Evolutionary conservation across 2,888 invertebrate species (phyloP), one percentile per base, ranked within the genome.

Genomic region (Dicranocentrus wangi): DNA sequence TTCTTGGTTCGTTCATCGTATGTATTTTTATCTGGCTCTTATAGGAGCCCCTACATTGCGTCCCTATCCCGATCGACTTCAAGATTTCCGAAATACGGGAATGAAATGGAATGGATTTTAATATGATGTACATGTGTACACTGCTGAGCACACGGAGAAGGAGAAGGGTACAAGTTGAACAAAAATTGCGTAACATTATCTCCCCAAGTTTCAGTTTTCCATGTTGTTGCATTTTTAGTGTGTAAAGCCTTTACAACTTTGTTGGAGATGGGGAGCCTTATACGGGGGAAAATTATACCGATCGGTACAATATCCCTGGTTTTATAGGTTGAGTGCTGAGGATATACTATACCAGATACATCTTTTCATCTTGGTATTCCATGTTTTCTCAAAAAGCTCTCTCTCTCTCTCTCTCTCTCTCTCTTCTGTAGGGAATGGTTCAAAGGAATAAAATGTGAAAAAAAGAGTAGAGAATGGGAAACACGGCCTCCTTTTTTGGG

Each of bases 401-500:
- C 13, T 25, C 25, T 60, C n/a, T 17, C 28, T 13, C 5, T n/a
- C n/a, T n/a, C n/a, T n/a, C 19, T 15, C 63, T 63, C 19, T 15
- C 15, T 13, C n/a, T n/a, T n/a, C 17, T 58, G 58, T 60, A 5
- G 17, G 23, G 21, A 55, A 55, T 53, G 23, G 39, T 73, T 73
- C 73, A 73, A 73, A 65, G 53, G 65, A 63, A 61, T 47, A 63
- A 71, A 71, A 71, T 71, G 47, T 53, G 27, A n/a, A 51, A 47
- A 28, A 23, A 5, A 47, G 71, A n/a, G n/a, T n/a, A n/a, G n/a
- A 58, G 47, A 47, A 68, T 51, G 71, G 53, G 53, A 53, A 21
- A 53, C 3, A 51, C 68, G 69, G 77, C 69, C 77, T 70, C 77
- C 78, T 75, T 79, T 58, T 79, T 73, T 79, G 69, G 78, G 65